These are phyloP conservation scores for Isichthys henryi DNA, from an alignment of 2,113 vertebrate species.

Conservation along the genomic window DNA sequence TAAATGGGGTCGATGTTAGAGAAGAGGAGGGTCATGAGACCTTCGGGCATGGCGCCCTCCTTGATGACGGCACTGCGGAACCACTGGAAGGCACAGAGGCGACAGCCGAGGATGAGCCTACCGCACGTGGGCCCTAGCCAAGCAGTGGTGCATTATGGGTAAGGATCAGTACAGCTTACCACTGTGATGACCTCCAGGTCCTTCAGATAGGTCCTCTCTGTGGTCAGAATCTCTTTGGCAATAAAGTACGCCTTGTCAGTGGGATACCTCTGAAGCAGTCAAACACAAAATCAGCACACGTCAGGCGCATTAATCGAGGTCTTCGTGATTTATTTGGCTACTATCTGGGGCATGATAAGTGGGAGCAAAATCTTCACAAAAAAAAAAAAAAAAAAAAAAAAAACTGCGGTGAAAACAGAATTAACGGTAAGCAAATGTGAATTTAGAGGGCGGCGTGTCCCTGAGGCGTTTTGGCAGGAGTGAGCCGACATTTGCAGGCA, in stretches of 20 bases:
- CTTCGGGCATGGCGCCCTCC: constrained; percentile 79
- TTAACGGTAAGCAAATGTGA: background rate
- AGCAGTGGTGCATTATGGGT: background rate
- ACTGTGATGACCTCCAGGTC: constrained; percentile 92
- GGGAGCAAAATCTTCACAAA: background rate
- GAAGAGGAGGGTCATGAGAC: constrained; percentile 82
- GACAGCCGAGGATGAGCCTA: background rate
- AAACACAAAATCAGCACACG: background rate
- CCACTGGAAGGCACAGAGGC: constrained; percentile 64
- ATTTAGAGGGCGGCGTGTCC: too few relatives aligned
- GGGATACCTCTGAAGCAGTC: constrained; percentile 59
- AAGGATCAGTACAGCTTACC: constrained; percentile 57
- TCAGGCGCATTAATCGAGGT: background rate
- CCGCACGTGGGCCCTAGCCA: background rate
- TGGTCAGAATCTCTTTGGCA: constrained; percentile 91
- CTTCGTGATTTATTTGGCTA: background rate
- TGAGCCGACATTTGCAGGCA: background rate
- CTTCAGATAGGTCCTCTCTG: constrained; percentile 86
- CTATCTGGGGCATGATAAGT: background rate
- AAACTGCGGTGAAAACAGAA: background rate
- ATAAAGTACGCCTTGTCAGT: constrained; percentile 88
- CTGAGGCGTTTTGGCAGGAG: background rate
- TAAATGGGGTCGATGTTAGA: constrained; percentile 90
- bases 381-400: background rate
- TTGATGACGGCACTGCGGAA: constrained; percentile 85